Evolutionary conservation across 2,797 vertebrate genomes (phyloP), one percentile per base, ranked within the genome.

Genomic region (Falco naumanni): DNA sequence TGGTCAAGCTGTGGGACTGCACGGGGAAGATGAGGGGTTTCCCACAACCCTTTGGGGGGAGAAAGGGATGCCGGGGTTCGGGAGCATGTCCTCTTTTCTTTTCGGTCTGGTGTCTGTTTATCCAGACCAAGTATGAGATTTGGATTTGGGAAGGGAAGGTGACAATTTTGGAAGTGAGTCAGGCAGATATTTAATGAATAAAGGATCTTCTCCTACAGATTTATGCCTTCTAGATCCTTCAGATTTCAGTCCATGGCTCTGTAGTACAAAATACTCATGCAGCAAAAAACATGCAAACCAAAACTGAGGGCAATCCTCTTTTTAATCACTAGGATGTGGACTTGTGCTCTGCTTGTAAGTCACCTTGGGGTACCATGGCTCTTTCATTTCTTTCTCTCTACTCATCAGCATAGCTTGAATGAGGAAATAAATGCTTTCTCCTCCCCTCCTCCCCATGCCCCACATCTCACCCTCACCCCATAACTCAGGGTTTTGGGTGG

Each of bases 371-470:
- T 87, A 68, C 22, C 39, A 16, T 5, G n/a, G 71, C 13, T 65
- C 33, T 79, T 93, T 91, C 78, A 75, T 94, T 86, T 66, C 29
- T 95, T 89, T 69, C 70, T 75, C 26, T 89, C 7, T 84, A 54
- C 33, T 92, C 89, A 84, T 86, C 2, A 0, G 24, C 57, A 75
- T 56, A 63, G 33, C 41, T 86, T 86, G 43, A 91, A 86, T 48
- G 39, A 95, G 85, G 93, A 94, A 96, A 69, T 54, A 37, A 85
- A 86, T 63, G 12, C 16, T 93, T 96, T 94, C 85, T 78, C 72
- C 41, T 93, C 31, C 60, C 43, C 63, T 71, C 87, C 90, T 89
- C 79, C 87, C 65, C 5, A 4, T 96, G 93, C 50, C 89, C 94
- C 0, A 0, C 28, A 76, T 61, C 65, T 96, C 89, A 95, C 84